These are phyloP conservation scores for Meiosimyza platycephala DNA, from an alignment of 2,888 invertebrate species.

Conservation along the genomic window DNA sequence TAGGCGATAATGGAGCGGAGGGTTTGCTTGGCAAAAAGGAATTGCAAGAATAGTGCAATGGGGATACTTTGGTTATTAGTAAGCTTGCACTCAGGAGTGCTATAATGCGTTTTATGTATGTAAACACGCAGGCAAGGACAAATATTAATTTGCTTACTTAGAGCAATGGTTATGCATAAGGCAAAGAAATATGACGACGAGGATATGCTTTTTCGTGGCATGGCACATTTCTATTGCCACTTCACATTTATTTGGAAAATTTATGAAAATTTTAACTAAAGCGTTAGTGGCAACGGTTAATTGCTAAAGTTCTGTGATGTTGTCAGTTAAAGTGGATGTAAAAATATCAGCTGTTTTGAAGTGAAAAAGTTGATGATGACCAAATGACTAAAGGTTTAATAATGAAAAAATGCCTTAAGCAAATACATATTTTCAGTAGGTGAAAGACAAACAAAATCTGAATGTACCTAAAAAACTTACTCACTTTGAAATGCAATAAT, in stretches of 20 bases:
- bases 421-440: too few species aligned
- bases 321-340: too few species aligned
- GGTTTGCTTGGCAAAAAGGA: neutral
- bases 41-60: neutral
- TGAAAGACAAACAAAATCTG: too few species aligned
- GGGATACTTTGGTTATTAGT: neutral
- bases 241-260: neutral
- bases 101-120: constrained; percentile 29
- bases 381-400: too few species aligned
- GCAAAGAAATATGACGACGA: constrained; percentile 25
- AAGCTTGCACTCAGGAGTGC: neutral
- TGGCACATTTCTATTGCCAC: neutral
- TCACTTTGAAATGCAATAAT: too few species aligned
- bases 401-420: too few species aligned
- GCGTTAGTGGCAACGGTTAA: neutral
- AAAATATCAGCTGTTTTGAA: too few species aligned
- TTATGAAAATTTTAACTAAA: neutral
- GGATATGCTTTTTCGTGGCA: neutral
- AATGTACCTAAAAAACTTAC: too few species aligned
- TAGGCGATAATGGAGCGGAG: neutral
- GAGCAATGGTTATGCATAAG: constrained; percentile 14
- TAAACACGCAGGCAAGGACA: constrained; percentile 30
- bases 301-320: neutral
- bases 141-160: constrained; percentile 37
- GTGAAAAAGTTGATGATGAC: too few species aligned